phyloP scores from a whole-genome alignment of 2,797 vertebrate species.

The Pseudochaenichthys georgianus region DNA sequence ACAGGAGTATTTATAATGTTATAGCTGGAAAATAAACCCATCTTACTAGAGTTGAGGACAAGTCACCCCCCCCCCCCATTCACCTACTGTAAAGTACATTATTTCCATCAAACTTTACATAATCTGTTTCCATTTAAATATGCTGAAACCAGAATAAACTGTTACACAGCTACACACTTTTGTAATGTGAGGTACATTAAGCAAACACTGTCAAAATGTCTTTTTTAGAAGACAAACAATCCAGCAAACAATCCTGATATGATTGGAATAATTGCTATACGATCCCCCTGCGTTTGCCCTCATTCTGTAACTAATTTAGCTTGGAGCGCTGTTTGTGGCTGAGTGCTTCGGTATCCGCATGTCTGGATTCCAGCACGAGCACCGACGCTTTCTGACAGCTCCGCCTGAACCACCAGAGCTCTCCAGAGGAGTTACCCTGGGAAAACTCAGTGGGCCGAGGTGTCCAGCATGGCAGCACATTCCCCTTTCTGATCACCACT shows the following conservation, averaged over 20 bases:
- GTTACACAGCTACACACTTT: not conserved
- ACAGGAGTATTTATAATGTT: not conserved
- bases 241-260: conserved; percentile 11
- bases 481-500: conserved; percentile 64
- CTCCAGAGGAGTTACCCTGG: conserved; percentile 45
- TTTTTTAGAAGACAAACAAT: conserved; percentile 21
- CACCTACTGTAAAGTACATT: conserved; percentile 4
- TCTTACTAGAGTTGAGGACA: conserved; percentile 2
- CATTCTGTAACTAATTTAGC: conserved; percentile 27
- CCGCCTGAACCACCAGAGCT: conserved; percentile 42
- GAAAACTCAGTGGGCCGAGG: conserved; percentile 47
- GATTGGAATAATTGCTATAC: conserved; percentile 4
- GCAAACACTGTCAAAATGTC: conserved; percentile 25
- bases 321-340: conserved; percentile 12
- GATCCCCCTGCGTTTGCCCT: conserved; percentile 14
- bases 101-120: not conserved
- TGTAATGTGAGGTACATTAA: conserved; percentile 10
- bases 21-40: conserved; percentile 3
- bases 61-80: not conserved
- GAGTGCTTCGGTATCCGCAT: conserved; percentile 23
- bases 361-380: conserved; percentile 58
- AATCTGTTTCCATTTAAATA: conserved; percentile 19
- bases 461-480: conserved; percentile 49
- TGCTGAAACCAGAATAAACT: conserved; percentile 3
- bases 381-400: conserved; percentile 54